Evolutionary conservation across 2,888 invertebrate genomes (phyloP).

Genomic region (Heliconius erato): DNA sequence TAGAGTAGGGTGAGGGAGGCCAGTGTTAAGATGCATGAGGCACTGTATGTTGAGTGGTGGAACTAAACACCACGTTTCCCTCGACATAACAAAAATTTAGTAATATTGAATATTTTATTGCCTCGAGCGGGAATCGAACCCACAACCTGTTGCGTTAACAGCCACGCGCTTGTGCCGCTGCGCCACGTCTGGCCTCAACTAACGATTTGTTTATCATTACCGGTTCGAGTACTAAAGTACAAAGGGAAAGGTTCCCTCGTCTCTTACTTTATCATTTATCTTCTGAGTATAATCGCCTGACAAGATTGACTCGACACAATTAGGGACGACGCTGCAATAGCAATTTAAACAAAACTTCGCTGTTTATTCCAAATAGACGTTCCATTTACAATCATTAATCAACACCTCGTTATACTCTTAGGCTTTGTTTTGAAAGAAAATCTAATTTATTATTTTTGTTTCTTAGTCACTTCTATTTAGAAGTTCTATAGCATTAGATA

Average conservation of each 20-base stretch:
- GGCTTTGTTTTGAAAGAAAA: constrained; percentile 35
- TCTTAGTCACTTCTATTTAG: background rate
- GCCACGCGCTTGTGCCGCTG: no score
- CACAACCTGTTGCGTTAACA: no score
- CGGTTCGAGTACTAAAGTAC: background rate
- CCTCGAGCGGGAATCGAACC: no score
- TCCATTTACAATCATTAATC: constrained; percentile 73
- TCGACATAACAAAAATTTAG: no score
- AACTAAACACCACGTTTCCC: no score
- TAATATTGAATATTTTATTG: no score
- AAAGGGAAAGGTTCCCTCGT: background rate
- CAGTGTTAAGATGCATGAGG: no score
- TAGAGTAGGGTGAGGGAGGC: no score
- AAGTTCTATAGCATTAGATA: no score
- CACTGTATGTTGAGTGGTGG: no score
- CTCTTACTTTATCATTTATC: constrained; percentile 59
- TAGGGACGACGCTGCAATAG: constrained; percentile 66
- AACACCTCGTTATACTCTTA: constrained; percentile 60
- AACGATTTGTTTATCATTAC: background rate
- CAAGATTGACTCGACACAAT: constrained; percentile 72
- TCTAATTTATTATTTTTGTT: constrained; percentile 1
- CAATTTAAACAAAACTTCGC: constrained; percentile 72
- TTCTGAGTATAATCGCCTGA: constrained; percentile 67
- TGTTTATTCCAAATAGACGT: constrained; percentile 67
- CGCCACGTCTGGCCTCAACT: no score